Conservation (phyloP, 35 echinoderm and acorn worm genomes). For the Chiridota heheva region DNA sequence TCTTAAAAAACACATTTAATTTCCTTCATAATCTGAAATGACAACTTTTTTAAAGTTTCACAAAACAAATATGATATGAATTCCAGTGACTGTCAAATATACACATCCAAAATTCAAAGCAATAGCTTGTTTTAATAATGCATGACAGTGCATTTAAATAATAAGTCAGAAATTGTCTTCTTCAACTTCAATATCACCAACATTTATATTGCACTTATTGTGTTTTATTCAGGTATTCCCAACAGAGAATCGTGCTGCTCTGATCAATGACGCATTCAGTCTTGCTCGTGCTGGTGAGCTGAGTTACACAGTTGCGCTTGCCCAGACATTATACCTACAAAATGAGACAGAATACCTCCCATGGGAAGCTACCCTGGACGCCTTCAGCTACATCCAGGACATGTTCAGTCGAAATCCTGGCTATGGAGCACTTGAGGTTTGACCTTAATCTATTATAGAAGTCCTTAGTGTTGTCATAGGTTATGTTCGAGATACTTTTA, state of each 20-base stretch:
- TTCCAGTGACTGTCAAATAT: no score
- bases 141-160: no score
- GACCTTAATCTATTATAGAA: no score
- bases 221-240: slow-evolving; percentile 66
- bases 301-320: slow-evolving; percentile 66
- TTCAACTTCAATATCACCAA: no score
- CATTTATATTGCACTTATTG: no score
- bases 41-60: no score
- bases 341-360: slow-evolving; percentile 77
- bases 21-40: background rate
- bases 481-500: no score
- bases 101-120: no score
- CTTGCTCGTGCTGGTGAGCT: slow-evolving; percentile 66
- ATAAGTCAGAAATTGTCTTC: no score
- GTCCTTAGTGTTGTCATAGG: no score
- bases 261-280: slow-evolving; percentile 92
- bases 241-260: slow-evolving; percentile 64
- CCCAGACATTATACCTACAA: slow-evolving; percentile 65
- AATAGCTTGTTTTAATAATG: no score
- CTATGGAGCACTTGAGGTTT: slow-evolving; percentile 88
- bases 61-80: no score
- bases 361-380: slow-evolving; percentile 78
- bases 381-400: slow-evolving; percentile 78
- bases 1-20: background rate
- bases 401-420: slow-evolving; percentile 93